phyloP scores from a whole-genome alignment of 53 echinoderm and acorn worm species.

The Holothuria scabra region DNA sequence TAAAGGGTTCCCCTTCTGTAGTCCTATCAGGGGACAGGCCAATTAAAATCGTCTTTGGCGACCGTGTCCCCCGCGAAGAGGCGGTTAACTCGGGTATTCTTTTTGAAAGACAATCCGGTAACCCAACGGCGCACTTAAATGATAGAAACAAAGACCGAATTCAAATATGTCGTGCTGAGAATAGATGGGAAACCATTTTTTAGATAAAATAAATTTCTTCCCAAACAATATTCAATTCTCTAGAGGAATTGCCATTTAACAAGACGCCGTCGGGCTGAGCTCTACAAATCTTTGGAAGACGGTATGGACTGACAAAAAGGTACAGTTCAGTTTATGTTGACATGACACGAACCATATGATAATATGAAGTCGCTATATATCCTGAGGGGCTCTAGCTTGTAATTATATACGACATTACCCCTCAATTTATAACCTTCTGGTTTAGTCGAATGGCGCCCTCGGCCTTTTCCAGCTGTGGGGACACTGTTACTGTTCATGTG shows the following conservation, averaged over 20 bases:
- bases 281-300: not conserved
- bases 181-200: constrained; percentile 17
- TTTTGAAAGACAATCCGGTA: constrained; percentile 10
- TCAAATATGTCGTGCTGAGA: constrained; percentile 23
- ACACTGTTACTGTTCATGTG: too few relatives aligned
- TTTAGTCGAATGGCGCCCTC: too few relatives aligned
- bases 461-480: too few relatives aligned
- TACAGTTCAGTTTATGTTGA: too few relatives aligned
- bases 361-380: too few relatives aligned
- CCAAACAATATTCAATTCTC: constrained; percentile 13
- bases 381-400: too few relatives aligned
- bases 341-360: too few relatives aligned
- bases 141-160: constrained; percentile 5
- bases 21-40: not conserved
- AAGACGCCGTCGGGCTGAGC: constrained; percentile 12
- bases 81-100: not conserved
- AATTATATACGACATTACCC: too few relatives aligned
- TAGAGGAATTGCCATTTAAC: constrained; percentile 18
- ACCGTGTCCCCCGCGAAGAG: constrained; percentile 6
- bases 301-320: too few relatives aligned
- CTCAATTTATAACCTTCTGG: too few relatives aligned
- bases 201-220: constrained; percentile 25
- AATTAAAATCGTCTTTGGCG: constrained; percentile 25
- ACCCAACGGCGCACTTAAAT: not conserved
- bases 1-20: not conserved